These are phyloP conservation scores for Caranx ignobilis DNA, from an alignment of 2,113 vertebrate species.

Conservation along the genomic window DNA sequence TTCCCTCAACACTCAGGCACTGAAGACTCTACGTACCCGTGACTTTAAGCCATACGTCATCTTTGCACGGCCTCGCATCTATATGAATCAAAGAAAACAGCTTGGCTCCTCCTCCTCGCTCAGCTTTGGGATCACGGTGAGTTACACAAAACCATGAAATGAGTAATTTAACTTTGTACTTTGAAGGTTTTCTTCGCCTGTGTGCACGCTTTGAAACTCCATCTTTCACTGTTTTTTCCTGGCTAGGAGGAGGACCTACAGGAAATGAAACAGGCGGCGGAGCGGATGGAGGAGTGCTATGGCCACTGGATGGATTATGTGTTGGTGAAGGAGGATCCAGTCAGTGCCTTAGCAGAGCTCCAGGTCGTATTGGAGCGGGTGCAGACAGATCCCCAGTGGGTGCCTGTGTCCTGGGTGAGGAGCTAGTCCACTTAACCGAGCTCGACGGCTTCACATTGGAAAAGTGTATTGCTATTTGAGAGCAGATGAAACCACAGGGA, in stretches of 20 bases:
- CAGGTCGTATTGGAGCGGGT: slow-evolving; percentile 87
- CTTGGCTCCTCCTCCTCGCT: slow-evolving; percentile 82
- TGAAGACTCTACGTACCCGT: slow-evolving; percentile 88
- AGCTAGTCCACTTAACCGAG: slow-evolving; percentile 63
- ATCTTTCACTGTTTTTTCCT: not conserved
- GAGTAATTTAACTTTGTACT: not conserved
- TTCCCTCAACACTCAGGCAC: slow-evolving; percentile 80
- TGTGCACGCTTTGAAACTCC: not conserved
- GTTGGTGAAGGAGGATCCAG: slow-evolving; percentile 89
- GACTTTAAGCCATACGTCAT: slow-evolving; percentile 93
- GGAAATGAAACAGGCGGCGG: slow-evolving; percentile 89
- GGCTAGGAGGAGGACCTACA: slow-evolving; percentile 89
- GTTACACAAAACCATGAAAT: not conserved
- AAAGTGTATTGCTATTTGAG: not conserved
- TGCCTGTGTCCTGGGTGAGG: slow-evolving; percentile 91
- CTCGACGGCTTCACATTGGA: not conserved
- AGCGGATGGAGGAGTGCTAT: slow-evolving; percentile 89
- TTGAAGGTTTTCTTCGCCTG: not conserved
- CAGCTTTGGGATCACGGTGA: slow-evolving; percentile 76
- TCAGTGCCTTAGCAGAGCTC: slow-evolving; percentile 87
- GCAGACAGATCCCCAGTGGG: slow-evolving; percentile 89
- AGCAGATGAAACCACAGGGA: not conserved
- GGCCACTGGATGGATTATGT: slow-evolving; percentile 91
- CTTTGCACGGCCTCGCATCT: slow-evolving; percentile 88
- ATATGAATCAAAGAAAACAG: slow-evolving; percentile 78